Conservation (phyloP, 2,113 vertebrate species). For the Oryzias celebensis region DNA sequence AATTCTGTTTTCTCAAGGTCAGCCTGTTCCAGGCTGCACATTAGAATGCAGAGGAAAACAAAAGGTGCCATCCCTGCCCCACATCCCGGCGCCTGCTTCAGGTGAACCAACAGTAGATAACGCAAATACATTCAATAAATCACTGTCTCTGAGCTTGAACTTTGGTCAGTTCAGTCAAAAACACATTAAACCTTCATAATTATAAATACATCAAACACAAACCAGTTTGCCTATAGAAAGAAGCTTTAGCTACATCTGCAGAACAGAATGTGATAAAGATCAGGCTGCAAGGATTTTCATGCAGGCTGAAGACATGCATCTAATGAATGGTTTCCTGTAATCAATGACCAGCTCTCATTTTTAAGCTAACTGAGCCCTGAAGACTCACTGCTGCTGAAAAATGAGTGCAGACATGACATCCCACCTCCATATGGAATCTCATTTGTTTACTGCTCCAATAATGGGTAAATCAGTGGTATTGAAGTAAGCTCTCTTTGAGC, state of each 20-base stretch:
- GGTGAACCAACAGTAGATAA: too few species aligned
- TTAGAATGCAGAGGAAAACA: too few species aligned
- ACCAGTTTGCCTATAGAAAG: slow-evolving; percentile 6
- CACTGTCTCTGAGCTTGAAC: too few species aligned
- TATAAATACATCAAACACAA: background rate
- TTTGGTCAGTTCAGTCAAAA: too few species aligned
- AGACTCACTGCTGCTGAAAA: slow-evolving; percentile 25
- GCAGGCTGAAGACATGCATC: slow-evolving; percentile 30
- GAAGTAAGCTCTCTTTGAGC: slow-evolving; percentile 34
- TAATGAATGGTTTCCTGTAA: slow-evolving; percentile 50
- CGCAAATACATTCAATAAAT: too few species aligned
- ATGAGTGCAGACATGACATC: slow-evolving; percentile 30
- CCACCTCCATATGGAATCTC: slow-evolving; percentile 36
- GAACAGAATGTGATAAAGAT: slow-evolving; percentile 41
- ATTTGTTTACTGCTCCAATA: slow-evolving; percentile 42
- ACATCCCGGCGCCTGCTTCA: too few species aligned
- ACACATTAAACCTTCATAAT: background rate
- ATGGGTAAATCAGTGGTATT: slow-evolving; percentile 14
- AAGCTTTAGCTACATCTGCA: background rate
- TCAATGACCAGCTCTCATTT: slow-evolving; percentile 39
- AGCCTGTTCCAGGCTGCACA: too few species aligned
- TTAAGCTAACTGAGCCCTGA: slow-evolving; percentile 29
- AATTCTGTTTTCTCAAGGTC: too few species aligned
- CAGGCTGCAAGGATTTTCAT: slow-evolving; percentile 28
- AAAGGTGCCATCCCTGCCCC: too few species aligned